Evolutionary conservation across 1,140 invertebrate species (phyloP), one percentile per base, ranked within the genome.

Genomic region (Drosophila sechellia): DNA sequence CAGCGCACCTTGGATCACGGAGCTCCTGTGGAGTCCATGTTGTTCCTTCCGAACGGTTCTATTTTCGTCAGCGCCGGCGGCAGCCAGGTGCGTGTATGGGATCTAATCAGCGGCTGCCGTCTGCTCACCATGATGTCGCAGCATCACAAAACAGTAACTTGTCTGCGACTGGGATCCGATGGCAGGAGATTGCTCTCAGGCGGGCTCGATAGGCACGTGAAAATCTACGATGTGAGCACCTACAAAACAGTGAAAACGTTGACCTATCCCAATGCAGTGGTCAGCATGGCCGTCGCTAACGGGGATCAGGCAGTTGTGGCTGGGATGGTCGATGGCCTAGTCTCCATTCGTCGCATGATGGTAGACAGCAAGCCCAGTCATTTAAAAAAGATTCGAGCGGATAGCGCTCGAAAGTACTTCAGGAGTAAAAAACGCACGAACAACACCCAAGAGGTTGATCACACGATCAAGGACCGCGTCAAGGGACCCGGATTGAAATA

Each of bases 61-160:
- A 94, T 99, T 74, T 96, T 99, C 86, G 93, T 98, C 15, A 97
- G 97, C 81, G 97, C 97, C 76, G 98, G 98, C 86, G 98, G 97
- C 11, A 98, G 96, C 37, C 96, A 97, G 93, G 95, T 99, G 1
- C 96, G 96, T 93, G 96, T 99, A 11, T 99, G 98, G 98, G 98
- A 99, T 93, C 95, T 96, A 46, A 94, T 98, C 40, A 94, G 96
- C 20, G 96, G 96, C 55, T 97, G 98, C 6, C 96, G 96, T 92
- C 92, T 98, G 58, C 90, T 99, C 10, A 95, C 96, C 11, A 95
- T 95, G 92, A 94, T 98, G 79, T 95, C 95, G 43, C 95, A 97
- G 90, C 96, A 99, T 92, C 97, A 99, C 90, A 99, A 99, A 94
- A 98, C 98, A 2, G 95, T 99, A 2, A 99, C 97, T 3, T 96